Evolutionary conservation across 2,888 invertebrate genomes (phyloP), one percentile per base, ranked within the genome.

Genomic region (Ephialtes manifestator): DNA sequence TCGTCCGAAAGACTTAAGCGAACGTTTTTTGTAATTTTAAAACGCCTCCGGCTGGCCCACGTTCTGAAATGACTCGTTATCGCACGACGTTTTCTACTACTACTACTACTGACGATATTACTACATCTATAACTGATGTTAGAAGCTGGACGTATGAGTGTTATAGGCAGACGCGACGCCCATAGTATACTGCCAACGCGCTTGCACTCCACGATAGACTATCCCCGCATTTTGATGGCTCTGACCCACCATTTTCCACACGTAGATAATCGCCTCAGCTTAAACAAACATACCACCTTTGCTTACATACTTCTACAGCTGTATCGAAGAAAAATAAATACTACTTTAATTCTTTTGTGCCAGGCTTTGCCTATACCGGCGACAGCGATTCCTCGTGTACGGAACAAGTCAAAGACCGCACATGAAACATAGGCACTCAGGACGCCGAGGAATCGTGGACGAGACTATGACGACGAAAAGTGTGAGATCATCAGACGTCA

Each of bases 41-140:
- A 10, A 31, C 31, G 51, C 31, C 18, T 51, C 18, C 11, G n/a
- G 35, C 31, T 20, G 70, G 35, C 20, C 53, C 71, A 35, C 65
- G 51, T 46, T 76, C 51, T 20, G 65, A 76, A 51, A 63, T 76
- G 60, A 51, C 31, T 67, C 13, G 63, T 72, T 80, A 80, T 72
- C 81, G 55, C 20, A n/a, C 35, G 74, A 43, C 18, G 55, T 58
- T 46, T 68, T 46, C 2, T n/a, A 63, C 28, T 28, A 0, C 5
- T 35, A 43, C 24, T 4, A 55, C 20, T 24, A 24, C 11, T 10
- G 24, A 24, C 10, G 55, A 55, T 55, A 55, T 5, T 8, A 51
- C 51, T 53, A 20, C n/a, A 10, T 46, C 48, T 35, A 63, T 70
- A 39, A 51, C 71, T 35, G 77, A 51, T 78, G 35, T 60, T 72